phyloP scores from a whole-genome alignment of 2,797 vertebrate genomes.

The Enteromius thamalakanensis region DNA sequence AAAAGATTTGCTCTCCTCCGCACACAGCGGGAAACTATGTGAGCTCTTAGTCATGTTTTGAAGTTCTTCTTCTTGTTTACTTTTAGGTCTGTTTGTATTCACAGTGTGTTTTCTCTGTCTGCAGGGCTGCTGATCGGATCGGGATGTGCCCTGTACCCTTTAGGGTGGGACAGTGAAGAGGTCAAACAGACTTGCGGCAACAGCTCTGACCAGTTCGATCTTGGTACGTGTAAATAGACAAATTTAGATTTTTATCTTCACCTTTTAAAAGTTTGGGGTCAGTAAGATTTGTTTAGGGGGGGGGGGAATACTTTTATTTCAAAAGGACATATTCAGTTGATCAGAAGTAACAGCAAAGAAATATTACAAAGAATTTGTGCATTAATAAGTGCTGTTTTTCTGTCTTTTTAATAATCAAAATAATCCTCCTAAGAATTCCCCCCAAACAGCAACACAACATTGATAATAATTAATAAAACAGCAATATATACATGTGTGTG shows the following conservation, averaged over 20 bases:
- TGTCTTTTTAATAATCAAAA: neutral
- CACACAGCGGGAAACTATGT: neutral
- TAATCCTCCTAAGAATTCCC: neutral
- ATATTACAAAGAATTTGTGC: neutral
- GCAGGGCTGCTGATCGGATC: slow-evolving; percentile 84
- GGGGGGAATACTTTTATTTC: neutral
- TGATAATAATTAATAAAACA: neutral
- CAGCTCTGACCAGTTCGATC: slow-evolving; percentile 82
- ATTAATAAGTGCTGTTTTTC: neutral
- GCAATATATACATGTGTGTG: too few species aligned
- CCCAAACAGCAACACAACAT: neutral
- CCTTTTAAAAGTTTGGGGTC: neutral
- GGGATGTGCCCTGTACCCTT: slow-evolving; percentile 86
- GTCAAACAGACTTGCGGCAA: slow-evolving; percentile 86
- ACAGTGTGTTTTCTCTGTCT: slow-evolving; percentile 49
- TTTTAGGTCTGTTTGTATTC: neutral
- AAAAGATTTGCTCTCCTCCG: slow-evolving; percentile 8
- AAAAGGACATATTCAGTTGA: neutral
- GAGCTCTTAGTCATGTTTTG: neutral
- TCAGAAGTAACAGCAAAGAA: neutral
- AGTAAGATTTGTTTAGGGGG: neutral
- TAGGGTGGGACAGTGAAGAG: slow-evolving; percentile 90
- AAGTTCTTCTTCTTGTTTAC: neutral
- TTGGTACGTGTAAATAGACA: slow-evolving; percentile 74
- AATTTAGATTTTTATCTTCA: neutral